Evolutionary conservation across 1,140 invertebrate genomes (phyloP), one percentile per base, ranked within the genome.

Genomic region (Solenopsis invicta): DNA sequence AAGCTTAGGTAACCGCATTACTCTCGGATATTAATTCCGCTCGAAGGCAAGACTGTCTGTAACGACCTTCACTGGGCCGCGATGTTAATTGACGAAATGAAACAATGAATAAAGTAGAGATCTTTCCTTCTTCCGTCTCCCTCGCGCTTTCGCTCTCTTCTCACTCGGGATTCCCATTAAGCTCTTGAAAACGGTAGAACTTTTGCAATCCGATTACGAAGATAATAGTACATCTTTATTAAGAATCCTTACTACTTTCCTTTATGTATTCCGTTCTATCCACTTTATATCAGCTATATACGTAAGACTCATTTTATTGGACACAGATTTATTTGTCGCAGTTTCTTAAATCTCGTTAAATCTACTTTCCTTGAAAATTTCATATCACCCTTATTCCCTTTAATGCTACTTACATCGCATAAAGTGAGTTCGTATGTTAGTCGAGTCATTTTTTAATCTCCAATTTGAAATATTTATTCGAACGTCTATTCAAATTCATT

Each of bases 1-100:
- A 89, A 88, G 52, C 66, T 50, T 81, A 21, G 48, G 76, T 89
- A 88, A 88, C 86, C 87, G 67, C 45, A 61, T 89, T 86, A 89
- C 45, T 64, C 66, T 56, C 69, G 74, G 72, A 74, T 89, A 89
- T 89, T 89, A 89, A 88, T 89, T 85, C 52, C n/a, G 59, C 34
- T 71, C 8, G 34, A 61, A 52, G 41, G 41, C 52, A 48, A 88
- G 59, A 56, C 71, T 71, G 45, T 54, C 29, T 87, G 66, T 78
- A 78, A 87, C 62, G 87, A 88, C 45, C 77, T 71, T 77, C 74
- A 61, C 34, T 13, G 54, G 56, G 48, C 59, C 56, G 61, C 50
- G 78, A 69, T 87, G 52, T 87, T 74, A 62, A 89, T 86, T 88
- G 88, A 88, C 78, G 59, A 59, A 74, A 80, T 66, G 69, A 85